Evolutionary conservation across 2,797 vertebrate genomes (phyloP).

Genomic region (Megaceryle alcyon): DNA sequence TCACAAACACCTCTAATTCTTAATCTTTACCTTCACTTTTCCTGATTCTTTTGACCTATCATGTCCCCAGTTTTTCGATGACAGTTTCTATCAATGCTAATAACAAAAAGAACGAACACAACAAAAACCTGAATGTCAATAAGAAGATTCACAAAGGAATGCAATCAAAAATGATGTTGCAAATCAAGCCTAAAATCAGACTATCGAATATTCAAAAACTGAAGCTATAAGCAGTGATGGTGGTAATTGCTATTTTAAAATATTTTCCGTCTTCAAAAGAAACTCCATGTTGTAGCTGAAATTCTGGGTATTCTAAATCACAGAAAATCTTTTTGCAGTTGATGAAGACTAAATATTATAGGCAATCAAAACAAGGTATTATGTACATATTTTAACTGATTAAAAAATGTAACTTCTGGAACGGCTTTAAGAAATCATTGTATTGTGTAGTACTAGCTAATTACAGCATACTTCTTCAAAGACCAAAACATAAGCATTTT

Average conservation of each 20-base stretch:
- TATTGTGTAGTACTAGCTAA: conserved; percentile 24
- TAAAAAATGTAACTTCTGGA: conserved; percentile 63
- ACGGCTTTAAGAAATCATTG: conserved; percentile 40
- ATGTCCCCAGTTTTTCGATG: neutral
- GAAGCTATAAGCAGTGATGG: conserved; percentile 76
- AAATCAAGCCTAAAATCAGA: conserved; percentile 79
- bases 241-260: conserved; percentile 81
- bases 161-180: conserved; percentile 76
- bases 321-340: conserved; percentile 68
- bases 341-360: conserved; percentile 77
- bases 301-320: conserved; percentile 77
- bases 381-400: conserved; percentile 79
- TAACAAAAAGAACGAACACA: conserved; percentile 14
- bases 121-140: conserved; percentile 22
- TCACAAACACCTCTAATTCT: neutral
- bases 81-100: conserved; percentile 14
- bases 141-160: conserved; percentile 65
- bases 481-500: conserved; percentile 24
- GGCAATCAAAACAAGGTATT: conserved; percentile 78
- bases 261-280: conserved; percentile 77
- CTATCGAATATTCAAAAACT: conserved; percentile 77
- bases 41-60: neutral
- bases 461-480: conserved; percentile 41
- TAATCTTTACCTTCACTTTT: neutral
- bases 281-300: conserved; percentile 72